Base-by-base conservation (phyloP, 2,888 invertebrate genomes). In the Anoplius nigerrimus region DNA sequence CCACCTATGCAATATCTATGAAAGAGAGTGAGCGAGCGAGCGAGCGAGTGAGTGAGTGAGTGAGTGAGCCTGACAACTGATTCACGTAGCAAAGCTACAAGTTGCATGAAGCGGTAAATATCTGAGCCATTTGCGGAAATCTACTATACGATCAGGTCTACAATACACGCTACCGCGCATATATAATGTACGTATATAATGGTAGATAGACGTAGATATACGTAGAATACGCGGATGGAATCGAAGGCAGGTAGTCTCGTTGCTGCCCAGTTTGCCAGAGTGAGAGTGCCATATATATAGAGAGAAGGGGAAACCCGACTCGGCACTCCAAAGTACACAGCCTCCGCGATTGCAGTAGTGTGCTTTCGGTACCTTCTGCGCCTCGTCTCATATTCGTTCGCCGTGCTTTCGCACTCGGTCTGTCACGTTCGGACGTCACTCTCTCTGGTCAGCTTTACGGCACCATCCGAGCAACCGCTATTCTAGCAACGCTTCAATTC, bases 271-370 rank as follows among this genome's bases (percentile, higher is more conserved):
- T 34, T 46, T 71, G 69, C 43, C 70, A 79, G 81, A 82, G 84
- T 81, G 86, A 79, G 82, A 83, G 82, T 80, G 78, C 78, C 75
- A 78, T 80, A 83, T 85, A 86, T 84, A 86, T 84, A 82, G 80
- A 80, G 84, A 76, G 86, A 85, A 85, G 85, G 86, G 86, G 86
- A 84, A 85, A 86, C 84, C 75, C 72, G 76, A 69, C 83, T 78
- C 84, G 81, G 78, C 86, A 85, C 83, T 86, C 85, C 81, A 84
- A 84, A 85, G 85, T 86, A 85, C 84, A 85, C 85, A 84, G 86
- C 85, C 86, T 86, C 85, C 85, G 85, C 84, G 84, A 82, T 84
- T 85, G 81, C 85, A 85, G 85, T 86, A 79, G 84, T 82, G 82
- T 82, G 82, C 74, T 76, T 70, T 71, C 75, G 72, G 69, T 69